A percentile compares a stretch with the other conserved stretches of the same genome.
phyloP scores from a whole-genome alignment of 1,140 invertebrate species.

The Lucilia sericata region DNA sequence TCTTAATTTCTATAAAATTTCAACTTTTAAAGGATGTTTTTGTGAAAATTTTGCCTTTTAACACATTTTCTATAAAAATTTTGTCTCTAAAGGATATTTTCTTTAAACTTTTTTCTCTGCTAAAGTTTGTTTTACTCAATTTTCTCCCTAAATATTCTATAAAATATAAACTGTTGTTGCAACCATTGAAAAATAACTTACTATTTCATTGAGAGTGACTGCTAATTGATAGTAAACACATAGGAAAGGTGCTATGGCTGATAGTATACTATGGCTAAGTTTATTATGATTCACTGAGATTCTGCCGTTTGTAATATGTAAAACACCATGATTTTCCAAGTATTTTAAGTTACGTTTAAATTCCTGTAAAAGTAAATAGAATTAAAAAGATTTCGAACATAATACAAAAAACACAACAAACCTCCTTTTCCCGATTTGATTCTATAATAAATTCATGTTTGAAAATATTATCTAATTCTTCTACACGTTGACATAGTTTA shows the following conservation, averaged over 20 bases:
- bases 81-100: too few relatives aligned
- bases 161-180: too few relatives aligned
- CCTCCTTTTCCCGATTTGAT: conserved; percentile 64
- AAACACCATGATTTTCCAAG: conserved; percentile 32
- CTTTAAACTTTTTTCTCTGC: too few relatives aligned
- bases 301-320: conserved; percentile 45
- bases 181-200: conserved; percentile 32
- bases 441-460: conserved; percentile 66
- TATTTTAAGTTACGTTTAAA: conserved; percentile 44
- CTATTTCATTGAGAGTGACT: conserved; percentile 56
- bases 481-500: conserved; percentile 50
- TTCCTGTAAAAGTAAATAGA: conserved; percentile 44
- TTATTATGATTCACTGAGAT: conserved; percentile 59
- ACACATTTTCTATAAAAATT: too few relatives aligned
- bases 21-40: too few relatives aligned
- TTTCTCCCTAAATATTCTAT: too few relatives aligned
- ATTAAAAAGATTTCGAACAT: conserved; percentile 34
- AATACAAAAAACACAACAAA: conserved; percentile 49
- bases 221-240: conserved; percentile 63
- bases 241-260: conserved; percentile 60
- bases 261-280: conserved; percentile 56
- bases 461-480: conserved; percentile 58
- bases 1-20: too few relatives aligned
- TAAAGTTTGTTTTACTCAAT: too few relatives aligned
- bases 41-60: too few relatives aligned